These are phyloP conservation scores for Silurus glanis DNA, from an alignment of 2,113 vertebrate genomes.

Conservation along the genomic window DNA sequence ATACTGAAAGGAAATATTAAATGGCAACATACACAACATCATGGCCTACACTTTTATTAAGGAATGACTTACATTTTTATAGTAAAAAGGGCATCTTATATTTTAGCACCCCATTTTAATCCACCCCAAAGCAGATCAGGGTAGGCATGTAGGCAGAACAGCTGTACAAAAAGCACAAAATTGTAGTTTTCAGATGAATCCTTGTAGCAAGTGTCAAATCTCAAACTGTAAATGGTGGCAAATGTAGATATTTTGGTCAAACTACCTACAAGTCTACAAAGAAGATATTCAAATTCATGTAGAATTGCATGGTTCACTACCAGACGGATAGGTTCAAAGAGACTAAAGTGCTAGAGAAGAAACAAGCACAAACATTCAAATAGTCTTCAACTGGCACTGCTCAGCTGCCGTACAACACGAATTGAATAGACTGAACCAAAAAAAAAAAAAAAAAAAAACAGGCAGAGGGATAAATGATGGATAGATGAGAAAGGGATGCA, in stretches of 20 bases:
- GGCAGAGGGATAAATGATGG: slow-evolving; percentile 64
- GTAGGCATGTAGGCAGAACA: neutral
- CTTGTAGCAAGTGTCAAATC: neutral
- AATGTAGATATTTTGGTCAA: neutral
- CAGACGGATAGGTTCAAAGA: neutral
- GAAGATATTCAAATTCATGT: neutral
- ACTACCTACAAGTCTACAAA: neutral
- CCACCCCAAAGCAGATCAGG: neutral
- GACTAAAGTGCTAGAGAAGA: neutral
- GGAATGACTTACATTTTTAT: neutral
- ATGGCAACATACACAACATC: neutral
- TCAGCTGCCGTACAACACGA: neutral
- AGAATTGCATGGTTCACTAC: neutral
- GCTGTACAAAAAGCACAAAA: neutral
- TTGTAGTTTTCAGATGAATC: neutral
- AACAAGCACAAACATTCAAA: neutral
- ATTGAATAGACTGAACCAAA: too few species aligned
- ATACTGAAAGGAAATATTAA: neutral
- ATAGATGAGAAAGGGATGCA: slow-evolving; percentile 54
- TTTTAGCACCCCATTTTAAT: neutral
- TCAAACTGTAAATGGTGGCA: neutral
- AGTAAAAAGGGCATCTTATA: neutral
- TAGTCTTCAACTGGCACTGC: neutral
- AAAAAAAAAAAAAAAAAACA: slow-evolving; percentile 1
- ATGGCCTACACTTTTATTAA: neutral